These are phyloP conservation scores for Stegastes partitus DNA, from an alignment of 2,113 vertebrate species.

Conservation along the genomic window DNA sequence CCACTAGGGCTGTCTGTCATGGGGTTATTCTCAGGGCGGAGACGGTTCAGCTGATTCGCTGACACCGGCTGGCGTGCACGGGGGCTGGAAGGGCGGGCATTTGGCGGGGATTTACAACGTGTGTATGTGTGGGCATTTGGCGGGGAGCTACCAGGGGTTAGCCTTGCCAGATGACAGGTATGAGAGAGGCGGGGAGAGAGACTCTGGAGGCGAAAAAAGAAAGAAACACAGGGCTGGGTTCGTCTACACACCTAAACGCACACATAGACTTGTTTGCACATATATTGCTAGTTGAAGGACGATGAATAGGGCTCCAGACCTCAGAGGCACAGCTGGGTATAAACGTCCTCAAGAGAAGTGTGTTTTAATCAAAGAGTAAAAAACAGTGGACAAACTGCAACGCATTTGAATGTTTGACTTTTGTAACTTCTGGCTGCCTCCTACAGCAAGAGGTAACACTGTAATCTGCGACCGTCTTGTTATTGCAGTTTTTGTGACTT, in stretches of 20 bases:
- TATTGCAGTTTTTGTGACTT: background rate
- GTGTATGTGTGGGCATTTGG: constrained; percentile 76
- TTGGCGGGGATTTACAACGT: constrained; percentile 72
- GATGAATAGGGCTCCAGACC: constrained; percentile 57
- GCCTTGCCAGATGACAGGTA: constrained; percentile 84
- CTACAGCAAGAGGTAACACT: background rate
- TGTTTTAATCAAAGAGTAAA: constrained; percentile 60
- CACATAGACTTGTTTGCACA: constrained; percentile 44
- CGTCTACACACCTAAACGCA: constrained; percentile 65
- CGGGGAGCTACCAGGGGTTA: constrained; percentile 81
- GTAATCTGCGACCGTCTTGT: no score
- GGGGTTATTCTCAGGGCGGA: constrained; percentile 84
- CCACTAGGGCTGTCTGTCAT: constrained; percentile 86
- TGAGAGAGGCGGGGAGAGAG: constrained; percentile 70
- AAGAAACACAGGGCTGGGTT: constrained; percentile 62
- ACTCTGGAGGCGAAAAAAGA: constrained; percentile 59
- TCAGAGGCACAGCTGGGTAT: constrained; percentile 80
- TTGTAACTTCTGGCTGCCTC: background rate
- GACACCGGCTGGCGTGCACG: constrained; percentile 77
- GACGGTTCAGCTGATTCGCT: constrained; percentile 86
- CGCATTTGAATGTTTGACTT: constrained; percentile 1
- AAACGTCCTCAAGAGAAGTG: constrained; percentile 58
- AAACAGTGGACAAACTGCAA: constrained; percentile 1
- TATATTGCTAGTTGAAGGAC: constrained; percentile 78
- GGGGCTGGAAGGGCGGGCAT: constrained; percentile 78